Evolutionary conservation across 2,113 vertebrate species (phyloP), one percentile per base, ranked within the genome.

Genomic region (Orcinus orca): DNA sequence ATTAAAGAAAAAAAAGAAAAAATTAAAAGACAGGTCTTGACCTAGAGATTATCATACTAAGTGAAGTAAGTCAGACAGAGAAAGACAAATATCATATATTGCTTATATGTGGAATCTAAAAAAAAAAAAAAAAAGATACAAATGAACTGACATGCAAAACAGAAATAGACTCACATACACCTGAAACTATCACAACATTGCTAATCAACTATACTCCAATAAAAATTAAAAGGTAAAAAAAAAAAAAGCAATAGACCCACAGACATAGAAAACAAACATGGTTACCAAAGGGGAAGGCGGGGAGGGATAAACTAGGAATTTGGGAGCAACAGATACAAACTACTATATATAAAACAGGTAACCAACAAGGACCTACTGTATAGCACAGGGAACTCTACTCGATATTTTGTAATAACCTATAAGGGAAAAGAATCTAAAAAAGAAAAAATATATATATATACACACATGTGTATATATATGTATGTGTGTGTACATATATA

Each of bases 1-100:
- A 96, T 73, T 97, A 93, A 92, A 97, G 95, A 79, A 93, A 98
- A 96, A 89, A 89, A 31, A 23, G 31, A 67, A 63, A 63, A 88
- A 68, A 58, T 53, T 25, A 33, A 74, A 26, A 80, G 11, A 58
- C 47, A 23, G 76, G 33, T 55, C 50, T 79, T 23, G 76, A 79
- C 33, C 76, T 55, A 79, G 76, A 79, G 50, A 79, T 79, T 79
- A 55, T 21, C 76, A 79, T 36, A 55, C 33, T 25, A 55, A 79
- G 20, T 55, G 76, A 21, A 55, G 31, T 79, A n/a, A 79, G 76
- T 79, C 47, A 53, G 18, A 79, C 44, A 77, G 31, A 79, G 50
- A n/a, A 79, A 55, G 50, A 79, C 33, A 79, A 79, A 79, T 55
- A 53, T 50, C 11, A 79, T n/a, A n/a, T 23, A 79, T 55, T 0